Conservation (phyloP, 2,113 vertebrate species). For the Trichechus manatus region DNA sequence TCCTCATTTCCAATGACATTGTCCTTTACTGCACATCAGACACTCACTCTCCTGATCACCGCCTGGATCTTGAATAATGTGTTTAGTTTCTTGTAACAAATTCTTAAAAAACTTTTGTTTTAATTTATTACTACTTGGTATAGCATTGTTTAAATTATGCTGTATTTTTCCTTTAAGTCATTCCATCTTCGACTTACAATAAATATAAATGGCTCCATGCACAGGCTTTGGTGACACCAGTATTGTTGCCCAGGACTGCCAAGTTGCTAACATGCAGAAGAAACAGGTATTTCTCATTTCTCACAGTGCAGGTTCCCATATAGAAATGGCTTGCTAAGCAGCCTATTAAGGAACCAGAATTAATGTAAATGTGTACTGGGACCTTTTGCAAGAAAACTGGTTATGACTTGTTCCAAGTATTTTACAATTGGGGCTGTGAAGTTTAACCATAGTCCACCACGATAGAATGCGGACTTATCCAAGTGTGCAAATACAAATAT, state of each 20-base stretch:
- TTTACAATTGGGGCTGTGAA: constrained; percentile 87
- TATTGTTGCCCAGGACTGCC: constrained; percentile 77
- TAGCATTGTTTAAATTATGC: constrained; percentile 86
- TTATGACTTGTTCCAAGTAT: constrained; percentile 87
- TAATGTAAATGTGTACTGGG: constrained; percentile 86
- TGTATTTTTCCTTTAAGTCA: constrained; percentile 87
- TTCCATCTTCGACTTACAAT: constrained; percentile 88
- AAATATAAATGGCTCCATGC: constrained; percentile 85
- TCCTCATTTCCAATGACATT: background rate
- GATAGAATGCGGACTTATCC: constrained; percentile 83
- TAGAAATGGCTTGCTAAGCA: constrained; percentile 85
- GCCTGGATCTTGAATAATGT: background rate
- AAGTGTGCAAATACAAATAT: constrained; percentile 84
- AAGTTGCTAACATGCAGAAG: constrained; percentile 84
- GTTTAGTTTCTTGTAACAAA: constrained; percentile 84
- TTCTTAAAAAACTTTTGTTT: constrained; percentile 87
- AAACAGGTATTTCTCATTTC: constrained; percentile 85
- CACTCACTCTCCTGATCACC: background rate
- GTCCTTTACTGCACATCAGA: background rate
- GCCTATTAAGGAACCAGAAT: constrained; percentile 85
- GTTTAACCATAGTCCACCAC: constrained; percentile 86
- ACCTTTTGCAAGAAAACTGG: constrained; percentile 87
- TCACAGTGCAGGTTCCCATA: constrained; percentile 86
- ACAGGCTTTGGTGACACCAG: constrained; percentile 83
- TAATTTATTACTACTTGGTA: constrained; percentile 85